phyloP scores from a whole-genome alignment of 1,140 invertebrate genomes.

The Phortica variegata region DNA sequence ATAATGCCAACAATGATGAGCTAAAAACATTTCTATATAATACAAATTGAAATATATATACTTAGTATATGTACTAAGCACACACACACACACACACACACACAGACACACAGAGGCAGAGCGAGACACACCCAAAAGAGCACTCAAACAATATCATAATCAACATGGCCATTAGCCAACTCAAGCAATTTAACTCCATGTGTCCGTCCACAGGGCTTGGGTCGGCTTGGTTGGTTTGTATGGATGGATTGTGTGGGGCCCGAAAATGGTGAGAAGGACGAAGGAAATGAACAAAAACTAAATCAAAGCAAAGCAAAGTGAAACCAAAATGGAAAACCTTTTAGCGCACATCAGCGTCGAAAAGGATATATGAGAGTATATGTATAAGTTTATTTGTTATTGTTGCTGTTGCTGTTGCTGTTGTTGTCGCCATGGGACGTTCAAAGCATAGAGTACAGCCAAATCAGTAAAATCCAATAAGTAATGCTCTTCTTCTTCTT shows the following conservation, averaged over 20 bases:
- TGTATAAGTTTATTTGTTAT: constrained; percentile 2
- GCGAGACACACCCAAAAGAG: constrained; percentile 24
- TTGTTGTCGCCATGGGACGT: not conserved
- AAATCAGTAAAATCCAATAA: not conserved
- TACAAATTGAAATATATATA: not conserved
- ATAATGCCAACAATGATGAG: constrained; percentile 40
- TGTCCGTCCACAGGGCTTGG: not conserved
- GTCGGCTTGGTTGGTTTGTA: too few species aligned
- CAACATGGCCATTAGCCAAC: constrained; percentile 46
- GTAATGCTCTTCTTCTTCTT: not conserved
- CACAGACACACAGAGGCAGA: not conserved
- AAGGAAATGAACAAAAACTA: not conserved
- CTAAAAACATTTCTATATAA: constrained; percentile 10
- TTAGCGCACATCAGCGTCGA: constrained; percentile 3
- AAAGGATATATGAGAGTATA: constrained; percentile 3
- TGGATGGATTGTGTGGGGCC: not conserved
- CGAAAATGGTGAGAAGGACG: not conserved
- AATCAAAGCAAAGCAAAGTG: constrained; percentile 1
- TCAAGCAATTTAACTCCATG: constrained; percentile 27
- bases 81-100: not conserved
- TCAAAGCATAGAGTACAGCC: not conserved
- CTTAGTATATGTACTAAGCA: too few species aligned
- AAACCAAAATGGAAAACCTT: constrained; percentile 27
- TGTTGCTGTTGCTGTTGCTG: not conserved
- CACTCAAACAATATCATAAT: constrained; percentile 32